phyloP scores from a whole-genome alignment of 2,113 vertebrate genomes.

The Vimba vimba region DNA sequence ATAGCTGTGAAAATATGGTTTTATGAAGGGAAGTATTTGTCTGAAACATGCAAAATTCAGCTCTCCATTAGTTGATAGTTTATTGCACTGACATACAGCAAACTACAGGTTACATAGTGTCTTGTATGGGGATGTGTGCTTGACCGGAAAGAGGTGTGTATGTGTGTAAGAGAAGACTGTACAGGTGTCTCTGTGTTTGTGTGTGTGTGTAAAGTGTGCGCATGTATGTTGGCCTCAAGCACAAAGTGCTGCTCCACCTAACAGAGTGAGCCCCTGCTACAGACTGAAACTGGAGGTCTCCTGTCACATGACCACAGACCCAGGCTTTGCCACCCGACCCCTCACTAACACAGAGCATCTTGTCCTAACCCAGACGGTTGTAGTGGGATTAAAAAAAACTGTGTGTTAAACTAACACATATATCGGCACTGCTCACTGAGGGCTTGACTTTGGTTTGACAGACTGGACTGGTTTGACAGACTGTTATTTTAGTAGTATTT shows the following conservation, averaged over 20 bases:
- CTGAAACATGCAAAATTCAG: background rate
- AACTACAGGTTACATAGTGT: background rate
- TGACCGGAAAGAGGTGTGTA: background rate
- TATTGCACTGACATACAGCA: background rate
- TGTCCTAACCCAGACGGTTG: conserved; percentile 12
- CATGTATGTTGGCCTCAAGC: conserved; percentile 9
- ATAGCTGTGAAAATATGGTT: background rate
- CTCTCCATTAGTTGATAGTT: background rate
- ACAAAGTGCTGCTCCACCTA: conserved; percentile 33
- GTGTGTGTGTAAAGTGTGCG: conserved; percentile 2
- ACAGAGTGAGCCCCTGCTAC: conserved; percentile 33
- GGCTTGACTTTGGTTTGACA: background rate
- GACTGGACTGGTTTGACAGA: background rate
- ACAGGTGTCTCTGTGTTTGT: background rate
- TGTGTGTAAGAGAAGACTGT: background rate
- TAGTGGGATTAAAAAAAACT: conserved; percentile 4
- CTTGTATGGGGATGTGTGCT: background rate
- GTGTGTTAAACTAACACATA: conserved; percentile 6
- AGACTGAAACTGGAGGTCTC: conserved; percentile 19
- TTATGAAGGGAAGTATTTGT: background rate
- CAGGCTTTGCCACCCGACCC: background rate
- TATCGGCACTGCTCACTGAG: background rate
- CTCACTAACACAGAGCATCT: conserved; percentile 30
- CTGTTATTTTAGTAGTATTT: background rate
- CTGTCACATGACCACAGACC: conserved; percentile 22